Evolutionary conservation across 2,113 vertebrate genomes (phyloP).

Genomic region (Rhea pennata): DNA sequence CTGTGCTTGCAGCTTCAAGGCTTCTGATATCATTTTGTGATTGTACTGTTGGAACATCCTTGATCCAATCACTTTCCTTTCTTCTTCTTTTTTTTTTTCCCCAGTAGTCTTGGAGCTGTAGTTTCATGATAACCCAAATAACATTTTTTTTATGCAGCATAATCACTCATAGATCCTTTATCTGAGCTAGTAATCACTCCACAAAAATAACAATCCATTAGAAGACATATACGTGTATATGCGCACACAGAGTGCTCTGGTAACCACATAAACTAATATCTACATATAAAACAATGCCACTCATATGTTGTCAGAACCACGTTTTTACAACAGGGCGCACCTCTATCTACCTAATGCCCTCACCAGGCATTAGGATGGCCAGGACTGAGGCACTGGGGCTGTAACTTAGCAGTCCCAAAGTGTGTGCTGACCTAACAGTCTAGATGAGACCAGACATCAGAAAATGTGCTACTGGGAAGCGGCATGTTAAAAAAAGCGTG

Average conservation of each 20-base stretch:
- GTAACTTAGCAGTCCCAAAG: neutral
- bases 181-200: neutral
- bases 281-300: neutral
- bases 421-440: too few relatives aligned
- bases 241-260: neutral
- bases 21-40: neutral
- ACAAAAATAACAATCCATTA: neutral
- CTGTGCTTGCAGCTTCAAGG: neutral
- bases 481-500: neutral
- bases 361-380: neutral
- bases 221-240: neutral
- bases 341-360: neutral
- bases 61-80: neutral
- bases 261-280: neutral
- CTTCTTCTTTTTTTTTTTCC: accelerated
- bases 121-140: neutral
- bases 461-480: neutral
- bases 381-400: neutral
- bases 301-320: neutral
- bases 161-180: neutral
- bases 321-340: neutral
- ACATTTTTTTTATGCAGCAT: neutral
- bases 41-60: neutral
- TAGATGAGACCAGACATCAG: neutral
- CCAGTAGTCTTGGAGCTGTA: neutral